Base-by-base conservation (phyloP, 2,113 vertebrate species). In the Herpetotheres cachinnans region DNA sequence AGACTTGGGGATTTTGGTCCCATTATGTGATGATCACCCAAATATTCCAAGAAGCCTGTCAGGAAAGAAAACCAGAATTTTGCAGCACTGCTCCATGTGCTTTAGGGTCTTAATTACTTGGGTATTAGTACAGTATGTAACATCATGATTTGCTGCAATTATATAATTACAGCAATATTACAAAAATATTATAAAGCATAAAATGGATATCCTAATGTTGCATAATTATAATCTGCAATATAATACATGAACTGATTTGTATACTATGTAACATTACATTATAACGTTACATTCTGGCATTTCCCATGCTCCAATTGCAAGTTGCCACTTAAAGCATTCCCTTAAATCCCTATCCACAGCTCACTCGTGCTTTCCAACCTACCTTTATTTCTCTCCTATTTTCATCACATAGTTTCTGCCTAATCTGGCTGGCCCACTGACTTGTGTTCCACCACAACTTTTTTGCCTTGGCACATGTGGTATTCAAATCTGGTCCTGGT, bases 141-240 rank as follows among this genome's bases (percentile, higher is more conserved):
- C n/a, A 69, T 61, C 38, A 86, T 87, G 79, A 94, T 91, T 71
- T 82, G 13, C 49, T 89, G 36, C 49, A 95, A 87, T 93, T 89
- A 93, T 65, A 58, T 84, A 94, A 95, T 95, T 94, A 86, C 61
- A 93, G 47, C 32, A 91, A 93, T 63, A 84, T 84, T 95, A 81
- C n/a, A 70, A 93, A 93, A 93, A 82, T 67, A 91, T 81, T 94
- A 71, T 77, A 89, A 85, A 36, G 70, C 46, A 85, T 79, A 63
- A 87, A 90, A 90, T 74, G 59, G 34, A 69, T 81, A 79, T 90
- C 17, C 86, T 92, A 92, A 79, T 67, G n/a, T 30, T 71, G 29
- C 69, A 67, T 86, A 91, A 94, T 94, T 94, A 78, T 63, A 36
- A 96, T 47, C 55, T 63, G 47, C 49, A 84, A 21, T 62, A 82